A percentile compares a stretch with the other conserved stretches of the same genome.
Conservation (phyloP, 2,797 vertebrate genomes). For the Cirrhinus molitorella region DNA sequence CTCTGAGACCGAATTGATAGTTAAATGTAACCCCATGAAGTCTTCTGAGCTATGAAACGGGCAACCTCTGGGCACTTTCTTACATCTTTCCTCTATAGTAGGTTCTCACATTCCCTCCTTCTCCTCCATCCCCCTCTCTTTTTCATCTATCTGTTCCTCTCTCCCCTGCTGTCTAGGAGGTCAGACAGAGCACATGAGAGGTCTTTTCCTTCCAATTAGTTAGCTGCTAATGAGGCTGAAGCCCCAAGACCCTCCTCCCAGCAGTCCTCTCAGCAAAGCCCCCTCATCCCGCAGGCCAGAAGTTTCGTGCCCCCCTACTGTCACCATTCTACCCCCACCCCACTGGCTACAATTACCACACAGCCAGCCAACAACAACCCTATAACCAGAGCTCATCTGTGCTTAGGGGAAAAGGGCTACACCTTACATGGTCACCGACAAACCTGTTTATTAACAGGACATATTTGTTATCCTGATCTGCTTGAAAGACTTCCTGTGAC, state of each 20-base stretch:
- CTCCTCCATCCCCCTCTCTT: slow-evolving; percentile 46
- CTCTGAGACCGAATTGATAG: slow-evolving; percentile 1
- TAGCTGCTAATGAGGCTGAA: slow-evolving; percentile 79
- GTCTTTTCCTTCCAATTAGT: slow-evolving; percentile 82
- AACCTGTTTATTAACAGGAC: slow-evolving; percentile 39
- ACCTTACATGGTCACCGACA: neutral
- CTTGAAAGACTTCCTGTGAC: slow-evolving; percentile 37
- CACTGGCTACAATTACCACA: slow-evolving; percentile 75
- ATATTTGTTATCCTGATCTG: slow-evolving; percentile 23
- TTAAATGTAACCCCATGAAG: slow-evolving; percentile 25
- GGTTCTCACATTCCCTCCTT: slow-evolving; percentile 46
- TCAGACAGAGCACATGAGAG: slow-evolving; percentile 81
- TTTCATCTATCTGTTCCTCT: slow-evolving; percentile 51
- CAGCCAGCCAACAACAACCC: slow-evolving; percentile 69
- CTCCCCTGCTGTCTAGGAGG: slow-evolving; percentile 77
- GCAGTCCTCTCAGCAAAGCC: slow-evolving; percentile 34
- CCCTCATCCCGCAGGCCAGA: slow-evolving; percentile 47
- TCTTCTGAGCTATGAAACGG: neutral
- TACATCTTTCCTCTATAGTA: slow-evolving; percentile 10
- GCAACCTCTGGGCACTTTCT: slow-evolving; percentile 5
- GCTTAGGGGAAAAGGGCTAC: slow-evolving; percentile 2
- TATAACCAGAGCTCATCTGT: slow-evolving; percentile 51
- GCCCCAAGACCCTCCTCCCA: slow-evolving; percentile 51
- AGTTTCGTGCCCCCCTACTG: slow-evolving; percentile 57
- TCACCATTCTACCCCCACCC: slow-evolving; percentile 61